These are phyloP conservation scores for Laspeyria flexula DNA, from an alignment of 2,888 invertebrate species.

Conservation along the genomic window DNA sequence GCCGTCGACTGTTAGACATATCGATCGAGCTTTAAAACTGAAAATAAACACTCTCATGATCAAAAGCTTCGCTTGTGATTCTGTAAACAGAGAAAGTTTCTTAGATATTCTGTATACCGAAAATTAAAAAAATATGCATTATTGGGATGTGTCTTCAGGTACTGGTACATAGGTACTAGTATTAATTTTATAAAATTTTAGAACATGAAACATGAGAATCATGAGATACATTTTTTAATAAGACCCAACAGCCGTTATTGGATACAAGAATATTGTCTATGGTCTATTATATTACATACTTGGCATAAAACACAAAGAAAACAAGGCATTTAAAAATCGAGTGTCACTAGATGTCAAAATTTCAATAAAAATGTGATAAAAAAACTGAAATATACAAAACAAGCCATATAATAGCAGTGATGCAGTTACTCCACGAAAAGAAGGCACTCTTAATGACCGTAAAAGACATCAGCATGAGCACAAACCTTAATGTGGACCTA, in stretches of 20 bases:
- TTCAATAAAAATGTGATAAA: conserved; percentile 67
- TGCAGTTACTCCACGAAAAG: conserved; percentile 74
- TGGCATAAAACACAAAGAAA: conserved; percentile 15
- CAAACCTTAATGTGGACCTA: conserved; percentile 40
- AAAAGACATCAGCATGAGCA: conserved; percentile 57
- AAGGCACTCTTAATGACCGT: conserved; percentile 52
- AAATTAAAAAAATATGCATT: too few species aligned
- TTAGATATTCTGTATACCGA: too few species aligned
- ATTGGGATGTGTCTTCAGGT: too few species aligned
- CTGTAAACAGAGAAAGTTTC: too few species aligned
- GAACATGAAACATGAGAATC: too few species aligned
- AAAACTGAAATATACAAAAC: conserved; percentile 38
- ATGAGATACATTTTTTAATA: too few species aligned
- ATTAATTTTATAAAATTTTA: too few species aligned
- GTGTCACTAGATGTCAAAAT: conserved; percentile 64
- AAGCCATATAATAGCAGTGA: conserved; percentile 46
- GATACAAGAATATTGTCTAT: too few species aligned
- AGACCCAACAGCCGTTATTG: too few species aligned
- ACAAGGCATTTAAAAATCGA: conserved; percentile 62
- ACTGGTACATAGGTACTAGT: too few species aligned
- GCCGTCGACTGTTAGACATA: conserved; percentile 2
- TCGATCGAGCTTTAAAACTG: conserved; percentile 13
- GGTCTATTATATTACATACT: background rate
- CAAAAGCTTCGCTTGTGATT: background rate
- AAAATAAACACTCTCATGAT: conserved; percentile 28